Conservation (phyloP, 2,888 invertebrate species). For the Calliphora vomitoria region DNA sequence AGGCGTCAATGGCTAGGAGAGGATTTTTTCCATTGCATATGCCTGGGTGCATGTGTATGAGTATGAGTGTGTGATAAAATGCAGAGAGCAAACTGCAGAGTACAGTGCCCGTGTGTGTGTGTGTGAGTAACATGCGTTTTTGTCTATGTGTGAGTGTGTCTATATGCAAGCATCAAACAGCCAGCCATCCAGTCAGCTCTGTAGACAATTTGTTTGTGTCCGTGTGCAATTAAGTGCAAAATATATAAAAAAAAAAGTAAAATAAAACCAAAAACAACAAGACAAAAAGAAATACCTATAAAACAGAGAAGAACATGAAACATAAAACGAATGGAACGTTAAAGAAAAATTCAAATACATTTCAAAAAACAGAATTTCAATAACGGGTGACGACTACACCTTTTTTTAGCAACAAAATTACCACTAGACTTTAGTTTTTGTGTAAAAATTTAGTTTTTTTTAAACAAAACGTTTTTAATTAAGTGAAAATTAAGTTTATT, state of each 20-base stretch:
- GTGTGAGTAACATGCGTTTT: slow-evolving; percentile 1
- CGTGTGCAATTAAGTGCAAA: slow-evolving; percentile 75
- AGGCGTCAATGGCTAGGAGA: slow-evolving; percentile 68
- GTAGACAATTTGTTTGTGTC: slow-evolving; percentile 54
- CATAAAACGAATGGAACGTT: slow-evolving; percentile 35
- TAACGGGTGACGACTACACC: slow-evolving; percentile 59
- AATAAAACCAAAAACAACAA: slow-evolving; percentile 55
- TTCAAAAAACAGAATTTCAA: slow-evolving; percentile 33
- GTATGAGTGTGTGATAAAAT: slow-evolving; percentile 38
- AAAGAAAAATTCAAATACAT: slow-evolving; percentile 37
- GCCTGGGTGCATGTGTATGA: slow-evolving; percentile 8
- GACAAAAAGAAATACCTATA: slow-evolving; percentile 42
- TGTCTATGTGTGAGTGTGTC: background rate
- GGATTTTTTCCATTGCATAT: slow-evolving; percentile 26
- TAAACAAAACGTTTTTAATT: background rate
- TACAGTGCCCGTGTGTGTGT: slow-evolving; percentile 17
- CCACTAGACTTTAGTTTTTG: background rate
- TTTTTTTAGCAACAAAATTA: background rate
- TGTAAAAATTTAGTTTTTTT: background rate
- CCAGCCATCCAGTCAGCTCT: slow-evolving; percentile 32
- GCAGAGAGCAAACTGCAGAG: slow-evolving; percentile 44
- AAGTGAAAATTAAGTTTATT: no score
- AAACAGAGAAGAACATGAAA: slow-evolving; percentile 38
- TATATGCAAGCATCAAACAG: slow-evolving; percentile 40
- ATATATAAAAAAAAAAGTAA: slow-evolving; percentile 2